Evolutionary conservation across 1,140 invertebrate genomes (phyloP).

Genomic region (Platyscapa corneri): DNA sequence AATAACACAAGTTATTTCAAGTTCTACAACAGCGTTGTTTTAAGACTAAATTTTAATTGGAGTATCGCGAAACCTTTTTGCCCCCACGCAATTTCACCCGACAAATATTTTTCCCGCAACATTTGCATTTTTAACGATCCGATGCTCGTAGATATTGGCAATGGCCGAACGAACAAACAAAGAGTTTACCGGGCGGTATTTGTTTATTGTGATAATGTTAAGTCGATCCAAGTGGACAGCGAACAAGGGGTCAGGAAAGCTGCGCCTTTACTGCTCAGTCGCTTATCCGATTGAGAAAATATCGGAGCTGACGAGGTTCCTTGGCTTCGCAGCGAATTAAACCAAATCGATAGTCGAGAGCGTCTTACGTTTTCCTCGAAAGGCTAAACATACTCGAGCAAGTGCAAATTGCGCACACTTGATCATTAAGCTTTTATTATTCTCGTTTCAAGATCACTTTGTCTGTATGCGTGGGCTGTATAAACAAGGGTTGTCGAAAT

Average conservation of each 20-base stretch:
- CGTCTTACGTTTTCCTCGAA: neutral
- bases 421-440: neutral
- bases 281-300: neutral
- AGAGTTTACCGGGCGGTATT: no score
- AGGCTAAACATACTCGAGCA: neutral
- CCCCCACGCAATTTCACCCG: no score
- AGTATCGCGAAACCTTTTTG: no score
- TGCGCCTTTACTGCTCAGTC: neutral
- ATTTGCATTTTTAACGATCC: no score
- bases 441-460: neutral
- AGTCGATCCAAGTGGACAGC: neutral
- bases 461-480: neutral
- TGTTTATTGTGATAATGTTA: neutral
- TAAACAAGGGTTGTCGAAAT: neutral
- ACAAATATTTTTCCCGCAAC: no score
- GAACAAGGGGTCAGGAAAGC: neutral
- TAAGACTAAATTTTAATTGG: neutral
- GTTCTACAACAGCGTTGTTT: neutral
- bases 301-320: neutral
- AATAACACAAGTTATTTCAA: neutral
- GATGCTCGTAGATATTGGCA: no score
- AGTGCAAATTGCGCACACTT: neutral
- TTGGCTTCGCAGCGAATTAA: neutral
- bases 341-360: neutral
- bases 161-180: no score